Conservation (phyloP, 2,888 invertebrate genomes). For the Eudemis profundana region DNA sequence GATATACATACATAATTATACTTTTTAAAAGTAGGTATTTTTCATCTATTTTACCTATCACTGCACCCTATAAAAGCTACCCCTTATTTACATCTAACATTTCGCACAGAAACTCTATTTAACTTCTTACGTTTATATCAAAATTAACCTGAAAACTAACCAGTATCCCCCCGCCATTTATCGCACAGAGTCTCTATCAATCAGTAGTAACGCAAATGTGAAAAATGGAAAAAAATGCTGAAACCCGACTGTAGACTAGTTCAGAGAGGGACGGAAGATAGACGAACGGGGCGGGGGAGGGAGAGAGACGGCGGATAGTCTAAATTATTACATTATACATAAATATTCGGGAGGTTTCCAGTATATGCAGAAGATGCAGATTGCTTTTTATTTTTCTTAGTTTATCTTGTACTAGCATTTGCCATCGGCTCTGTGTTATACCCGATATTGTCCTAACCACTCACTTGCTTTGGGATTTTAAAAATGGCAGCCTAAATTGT, state of each 20-base stretch:
- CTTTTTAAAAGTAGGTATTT: too few relatives aligned
- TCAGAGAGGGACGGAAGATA: slow-evolving; percentile 58
- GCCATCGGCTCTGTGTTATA: too few relatives aligned
- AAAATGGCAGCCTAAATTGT: too few relatives aligned
- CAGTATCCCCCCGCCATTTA: slow-evolving; percentile 42
- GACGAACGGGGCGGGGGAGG: slow-evolving; percentile 41
- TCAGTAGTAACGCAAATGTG: slow-evolving; percentile 67
- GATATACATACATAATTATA: too few relatives aligned
- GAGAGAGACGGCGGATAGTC: slow-evolving; percentile 63
- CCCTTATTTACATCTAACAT: too few relatives aligned
- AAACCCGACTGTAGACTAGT: slow-evolving; percentile 57
- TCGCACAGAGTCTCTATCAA: slow-evolving; percentile 56
- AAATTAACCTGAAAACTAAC: slow-evolving; percentile 2
- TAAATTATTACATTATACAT: slow-evolving; percentile 79
- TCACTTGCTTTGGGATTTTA: too few relatives aligned
- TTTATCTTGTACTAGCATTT: neutral
- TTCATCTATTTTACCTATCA: too few relatives aligned
- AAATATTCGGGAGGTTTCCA: slow-evolving; percentile 67
- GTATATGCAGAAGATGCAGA: slow-evolving; percentile 57
- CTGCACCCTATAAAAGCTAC: too few relatives aligned
- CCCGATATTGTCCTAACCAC: too few relatives aligned
- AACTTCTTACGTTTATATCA: too few relatives aligned
- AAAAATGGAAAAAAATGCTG: slow-evolving; percentile 67
- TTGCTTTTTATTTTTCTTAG: slow-evolving; percentile 20
- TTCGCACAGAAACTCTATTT: too few relatives aligned